phyloP scores from a whole-genome alignment of 2,113 vertebrate genomes.

The Nothocercus julius region DNA sequence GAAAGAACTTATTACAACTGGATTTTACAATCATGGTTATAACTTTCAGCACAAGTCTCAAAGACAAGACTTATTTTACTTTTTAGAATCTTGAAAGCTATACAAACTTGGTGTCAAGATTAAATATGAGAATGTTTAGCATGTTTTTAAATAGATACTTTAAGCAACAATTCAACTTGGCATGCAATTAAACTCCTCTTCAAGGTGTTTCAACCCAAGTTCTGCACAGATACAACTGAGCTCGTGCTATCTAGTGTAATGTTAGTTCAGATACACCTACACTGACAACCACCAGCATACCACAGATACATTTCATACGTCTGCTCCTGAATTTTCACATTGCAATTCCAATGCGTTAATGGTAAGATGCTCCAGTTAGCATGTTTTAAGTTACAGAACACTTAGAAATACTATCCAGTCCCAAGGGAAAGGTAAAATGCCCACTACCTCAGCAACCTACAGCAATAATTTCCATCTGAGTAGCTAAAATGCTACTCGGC shows the following conservation, averaged over 20 bases:
- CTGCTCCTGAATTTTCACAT: not conserved
- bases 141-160: not conserved
- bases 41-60: not conserved
- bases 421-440: not conserved
- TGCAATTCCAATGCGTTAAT: not conserved
- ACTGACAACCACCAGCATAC: not conserved
- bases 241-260: not conserved
- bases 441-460: not conserved
- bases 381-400: not conserved
- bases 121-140: not conserved
- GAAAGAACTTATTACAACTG: not conserved
- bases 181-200: not conserved
- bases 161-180: not conserved
- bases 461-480: not conserved
- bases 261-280: not conserved
- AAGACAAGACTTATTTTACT: not conserved
- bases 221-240: not conserved
- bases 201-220: not conserved
- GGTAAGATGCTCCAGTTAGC: not conserved
- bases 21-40: not conserved
- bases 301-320: fast-evolving
- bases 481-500: not conserved
- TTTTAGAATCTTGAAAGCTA: not conserved
- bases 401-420: not conserved
- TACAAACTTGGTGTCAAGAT: not conserved